Conservation (phyloP, 2,888 invertebrate species). For the Drosophila flavopinicola region DNA sequence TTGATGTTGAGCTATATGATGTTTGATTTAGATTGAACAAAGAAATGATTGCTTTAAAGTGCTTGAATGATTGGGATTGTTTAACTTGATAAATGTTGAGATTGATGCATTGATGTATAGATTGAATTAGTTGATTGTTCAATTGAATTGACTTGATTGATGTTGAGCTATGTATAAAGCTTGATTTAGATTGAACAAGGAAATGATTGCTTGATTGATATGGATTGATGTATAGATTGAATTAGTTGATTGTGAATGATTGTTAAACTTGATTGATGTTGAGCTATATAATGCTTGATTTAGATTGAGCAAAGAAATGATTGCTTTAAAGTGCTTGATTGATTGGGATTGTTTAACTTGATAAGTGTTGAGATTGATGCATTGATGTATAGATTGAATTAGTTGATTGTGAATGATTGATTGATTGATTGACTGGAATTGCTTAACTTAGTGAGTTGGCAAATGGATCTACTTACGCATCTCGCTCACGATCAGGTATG, state of each 20-base stretch:
- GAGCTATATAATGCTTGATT: neutral
- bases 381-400: no score
- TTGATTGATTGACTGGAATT: neutral
- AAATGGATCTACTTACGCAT: slow-evolving; percentile 76
- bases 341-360: no score
- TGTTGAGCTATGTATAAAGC: neutral
- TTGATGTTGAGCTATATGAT: neutral
- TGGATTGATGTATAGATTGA: neutral
- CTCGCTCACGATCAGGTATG: slow-evolving; percentile 83
- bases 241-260: neutral
- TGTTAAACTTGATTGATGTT: neutral
- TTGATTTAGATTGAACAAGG: neutral
- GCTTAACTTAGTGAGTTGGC: neutral
- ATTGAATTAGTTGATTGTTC: neutral
- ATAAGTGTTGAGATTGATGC: no score
- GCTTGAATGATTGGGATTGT: neutral
- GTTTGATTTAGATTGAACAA: neutral
- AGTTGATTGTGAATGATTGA: neutral
- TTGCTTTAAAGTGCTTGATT: neutral
- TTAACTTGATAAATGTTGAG: no score
- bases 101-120: no score
- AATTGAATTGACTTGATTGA: neutral
- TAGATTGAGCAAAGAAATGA: neutral
- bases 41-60: neutral
- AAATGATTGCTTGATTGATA: neutral